Evolutionary conservation across 2,888 invertebrate genomes (phyloP), one percentile per base, ranked within the genome.

Genomic region (Hypomecis atomaria): DNA sequence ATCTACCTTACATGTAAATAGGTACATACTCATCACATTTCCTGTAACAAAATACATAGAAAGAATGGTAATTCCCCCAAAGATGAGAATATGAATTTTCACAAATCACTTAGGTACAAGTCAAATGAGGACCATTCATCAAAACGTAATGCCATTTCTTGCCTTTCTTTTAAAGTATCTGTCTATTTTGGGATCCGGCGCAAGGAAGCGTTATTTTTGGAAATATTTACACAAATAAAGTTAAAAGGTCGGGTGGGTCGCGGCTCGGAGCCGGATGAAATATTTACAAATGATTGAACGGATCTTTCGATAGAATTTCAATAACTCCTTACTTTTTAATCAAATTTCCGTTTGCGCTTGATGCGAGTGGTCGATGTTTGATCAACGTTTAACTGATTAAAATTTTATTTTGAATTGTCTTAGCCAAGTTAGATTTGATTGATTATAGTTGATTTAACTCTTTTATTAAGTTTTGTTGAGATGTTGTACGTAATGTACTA

Each of bases 221-320:
- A 43, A 54, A 40, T 33, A 52, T 42, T 52, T 42, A 33, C 40
- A 40, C 33, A 52, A 52, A 52, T 52, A 52, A 52, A 52, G 42
- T 54, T 54, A 36, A 54, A 54, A 54, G 54, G 54, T 54, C 43
- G 33, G 42, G 43, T 8, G 54, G 43, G 34, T 54, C 43, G 53
- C 34, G 10, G n/a, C 7, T 54, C 52, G 11, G 54, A 54, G 34
- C 11, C 36, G 54, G 43, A 54, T 44, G 9, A 54, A 54, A 43
- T 54, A 40, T 40, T 52, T 52, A 23, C 52, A 6, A 52, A 52
- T 52, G 52, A 52, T 52, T 40, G 52, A 52, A 52, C 37, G 10
- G 23, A 52, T 52, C 23, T 40, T 33, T 4, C 40, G 11, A 40
- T 33, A 40, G 52, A 40, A 40, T 23, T 52, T 42, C 33, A 42